phyloP scores from a whole-genome alignment of 2,888 invertebrate species.

The Endotricha flammealis region DNA sequence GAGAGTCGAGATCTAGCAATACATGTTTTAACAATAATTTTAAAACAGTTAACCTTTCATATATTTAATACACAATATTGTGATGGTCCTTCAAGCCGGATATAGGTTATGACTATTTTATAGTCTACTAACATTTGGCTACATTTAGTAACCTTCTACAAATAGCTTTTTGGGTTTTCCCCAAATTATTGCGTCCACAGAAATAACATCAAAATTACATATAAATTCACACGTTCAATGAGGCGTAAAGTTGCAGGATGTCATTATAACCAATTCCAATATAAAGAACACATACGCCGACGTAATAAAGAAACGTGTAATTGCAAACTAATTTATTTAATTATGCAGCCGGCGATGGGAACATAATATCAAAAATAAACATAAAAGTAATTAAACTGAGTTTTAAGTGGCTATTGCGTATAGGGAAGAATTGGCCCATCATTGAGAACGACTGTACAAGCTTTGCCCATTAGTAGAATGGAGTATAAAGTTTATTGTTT shows the following conservation, averaged over 20 bases:
- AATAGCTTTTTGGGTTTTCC: no score
- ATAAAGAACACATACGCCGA: not conserved
- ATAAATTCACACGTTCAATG: no score
- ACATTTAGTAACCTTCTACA: no score
- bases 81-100: no score
- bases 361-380: conserved; percentile 29
- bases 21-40: no score
- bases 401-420: conserved; percentile 43
- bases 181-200: no score
- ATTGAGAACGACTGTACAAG: conserved; percentile 53
- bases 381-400: conserved; percentile 43
- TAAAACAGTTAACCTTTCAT: no score
- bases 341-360: conserved; percentile 8
- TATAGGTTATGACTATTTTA: no score
- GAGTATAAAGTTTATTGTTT: conserved; percentile 68
- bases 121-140: no score
- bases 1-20: no score
- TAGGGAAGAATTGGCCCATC: conserved; percentile 44
- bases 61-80: no score
- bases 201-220: not conserved
- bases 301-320: conserved; percentile 9
- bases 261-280: not conserved
- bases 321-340: conserved; percentile 19
- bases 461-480: conserved; percentile 72
- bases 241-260: not conserved